Evolutionary conservation across 2,113 vertebrate genomes (phyloP).

Genomic region (Saimiri boliviensis): DNA sequence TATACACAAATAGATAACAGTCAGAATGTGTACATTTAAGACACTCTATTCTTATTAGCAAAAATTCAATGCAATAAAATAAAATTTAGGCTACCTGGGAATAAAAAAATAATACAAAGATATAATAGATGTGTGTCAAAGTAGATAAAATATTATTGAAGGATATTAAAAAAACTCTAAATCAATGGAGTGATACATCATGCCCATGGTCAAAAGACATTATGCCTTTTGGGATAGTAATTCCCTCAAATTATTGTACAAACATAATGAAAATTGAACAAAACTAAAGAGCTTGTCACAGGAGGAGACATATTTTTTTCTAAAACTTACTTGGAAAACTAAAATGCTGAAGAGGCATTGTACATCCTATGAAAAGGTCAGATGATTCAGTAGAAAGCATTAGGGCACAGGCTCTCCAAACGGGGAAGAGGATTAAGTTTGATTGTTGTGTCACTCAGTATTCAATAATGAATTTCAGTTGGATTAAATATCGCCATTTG

Average conservation of each 20-base stretch:
- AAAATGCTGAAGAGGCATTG: slow-evolving; percentile 37
- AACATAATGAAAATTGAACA: not conserved
- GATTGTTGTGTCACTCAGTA: not conserved
- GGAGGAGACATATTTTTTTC: not conserved
- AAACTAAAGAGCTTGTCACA: not conserved
- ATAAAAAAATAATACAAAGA: not conserved
- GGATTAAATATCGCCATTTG: not conserved
- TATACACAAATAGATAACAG: not conserved
- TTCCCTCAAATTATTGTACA: not conserved
- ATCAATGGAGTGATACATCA: not conserved
- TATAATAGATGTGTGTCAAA: not conserved
- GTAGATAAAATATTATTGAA: not conserved
- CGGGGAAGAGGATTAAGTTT: not conserved
- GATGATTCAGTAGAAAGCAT: not conserved
- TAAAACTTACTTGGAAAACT: not conserved
- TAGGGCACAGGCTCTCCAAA: not conserved
- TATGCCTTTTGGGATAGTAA: not conserved
- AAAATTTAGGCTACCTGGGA: not conserved
- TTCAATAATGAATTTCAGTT: not conserved
- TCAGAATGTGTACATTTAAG: not conserved
- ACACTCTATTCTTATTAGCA: not conserved
- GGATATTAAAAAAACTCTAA: not conserved
- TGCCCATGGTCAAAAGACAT: not conserved
- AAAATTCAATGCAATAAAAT: not conserved
- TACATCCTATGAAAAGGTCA: not conserved